These are phyloP conservation scores for Tachina lurida DNA, from an alignment of 2,888 invertebrate genomes.

Conservation along the genomic window DNA sequence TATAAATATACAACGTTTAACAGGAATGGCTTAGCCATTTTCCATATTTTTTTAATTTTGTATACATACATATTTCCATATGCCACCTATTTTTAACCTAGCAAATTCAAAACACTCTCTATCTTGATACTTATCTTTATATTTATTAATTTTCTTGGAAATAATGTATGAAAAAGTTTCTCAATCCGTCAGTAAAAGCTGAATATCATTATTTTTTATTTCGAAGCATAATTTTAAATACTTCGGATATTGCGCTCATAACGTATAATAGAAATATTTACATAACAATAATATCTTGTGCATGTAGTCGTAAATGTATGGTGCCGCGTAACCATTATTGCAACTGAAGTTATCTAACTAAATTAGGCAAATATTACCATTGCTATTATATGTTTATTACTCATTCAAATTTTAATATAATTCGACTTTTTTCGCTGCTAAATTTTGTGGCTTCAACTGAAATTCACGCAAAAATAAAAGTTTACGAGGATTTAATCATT, in stretches of 20 bases:
- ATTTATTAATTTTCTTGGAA: neutral
- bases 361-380: constrained; percentile 45
- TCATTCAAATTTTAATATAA: constrained; percentile 43
- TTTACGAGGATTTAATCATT: constrained; percentile 30
- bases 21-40: too few relatives aligned
- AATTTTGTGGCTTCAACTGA: constrained; percentile 62
- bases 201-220: constrained; percentile 10
- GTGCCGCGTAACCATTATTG: constrained; percentile 17
- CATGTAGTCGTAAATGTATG: neutral
- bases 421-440: constrained; percentile 33
- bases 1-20: too few relatives aligned
- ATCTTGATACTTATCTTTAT: neutral
- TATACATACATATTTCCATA: too few relatives aligned
- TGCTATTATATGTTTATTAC: constrained; percentile 51
- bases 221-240: neutral
- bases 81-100: too few relatives aligned
- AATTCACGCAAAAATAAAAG: constrained; percentile 46
- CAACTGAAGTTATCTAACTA: constrained; percentile 47
- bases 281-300: too few relatives aligned
- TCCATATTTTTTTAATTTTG: too few relatives aligned
- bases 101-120: too few relatives aligned
- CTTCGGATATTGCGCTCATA: neutral
- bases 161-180: neutral
- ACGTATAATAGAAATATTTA: neutral
- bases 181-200: neutral